Evolutionary conservation across 2,888 invertebrate species (phyloP), one percentile per base, ranked within the genome.

Genomic region (Leptodirus hochenwartii): DNA sequence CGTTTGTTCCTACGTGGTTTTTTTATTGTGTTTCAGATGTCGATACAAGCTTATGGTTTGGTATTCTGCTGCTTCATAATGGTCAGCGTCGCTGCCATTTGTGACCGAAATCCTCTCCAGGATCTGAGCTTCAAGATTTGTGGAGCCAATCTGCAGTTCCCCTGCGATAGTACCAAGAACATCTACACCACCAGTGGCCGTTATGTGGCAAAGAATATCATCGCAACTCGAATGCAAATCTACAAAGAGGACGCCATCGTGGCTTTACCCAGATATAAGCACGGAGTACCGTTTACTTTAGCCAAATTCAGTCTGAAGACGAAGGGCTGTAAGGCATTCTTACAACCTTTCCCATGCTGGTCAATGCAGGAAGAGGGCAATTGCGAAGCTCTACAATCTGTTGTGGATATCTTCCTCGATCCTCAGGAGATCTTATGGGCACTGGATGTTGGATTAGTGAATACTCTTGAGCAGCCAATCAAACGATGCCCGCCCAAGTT

Each of bases 311-410:
- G 57, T n/a, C 46, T 68, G 37, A 62, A 56, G 39, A 50, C 50
- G 32, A 59, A 56, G 30, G 54, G 58, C 17, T 62, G 64, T 37
- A 47, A 60, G 29, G 55, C 66, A 2, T 51, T 53, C 42, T 59
- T 66, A 40, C 57, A 58, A 39, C 72, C 74, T 11, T 72, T 66
- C 59, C 73, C 71, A 31, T 68, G 64, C 51, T 73, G 74, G 69
- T 61, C 62, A 34, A 60, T 68, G 44, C 74, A 78, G 53, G 76
- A 75, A 53, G 72, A 72, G 56, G 69, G 66, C 23, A 65, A 66
- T 51, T 71, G 72, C 45, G 63, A 62, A 43, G 74, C 72, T 38
- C 56, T 69, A 34, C 76, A 78, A 54, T 76, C 73, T 44, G 76
- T 65, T 31, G 66, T 71, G 38, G 73, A 74, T 52, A 56, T 73